These are phyloP conservation scores for Drosophila parabipectinata DNA, from an alignment of 1,140 invertebrate species.

Conservation along the genomic window DNA sequence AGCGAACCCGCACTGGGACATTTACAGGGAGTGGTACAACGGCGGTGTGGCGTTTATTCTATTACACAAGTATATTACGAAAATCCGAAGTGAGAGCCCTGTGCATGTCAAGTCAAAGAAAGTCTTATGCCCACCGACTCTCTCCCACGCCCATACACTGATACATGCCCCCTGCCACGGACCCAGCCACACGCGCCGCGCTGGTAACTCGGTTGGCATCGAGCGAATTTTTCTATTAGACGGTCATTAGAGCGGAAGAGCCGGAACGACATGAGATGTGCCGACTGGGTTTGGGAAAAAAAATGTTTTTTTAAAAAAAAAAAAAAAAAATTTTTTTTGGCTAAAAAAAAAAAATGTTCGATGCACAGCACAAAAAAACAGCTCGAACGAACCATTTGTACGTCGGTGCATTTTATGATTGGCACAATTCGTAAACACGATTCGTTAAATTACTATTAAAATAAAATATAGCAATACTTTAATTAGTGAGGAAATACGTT, in stretches of 20 bases:
- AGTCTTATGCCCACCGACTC: constrained; percentile 18
- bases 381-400: background rate
- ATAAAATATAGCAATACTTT: background rate
- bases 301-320: too few species aligned
- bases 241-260: constrained; percentile 75
- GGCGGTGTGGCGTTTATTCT: constrained; percentile 77
- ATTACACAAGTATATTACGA: constrained; percentile 82
- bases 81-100: constrained; percentile 67
- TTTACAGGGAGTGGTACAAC: constrained; percentile 60
- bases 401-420: background rate
- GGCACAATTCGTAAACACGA: background rate
- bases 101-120: constrained; percentile 71
- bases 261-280: constrained; percentile 18
- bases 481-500: too few species aligned
- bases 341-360: background rate
- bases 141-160: background rate
- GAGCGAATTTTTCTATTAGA: constrained; percentile 78
- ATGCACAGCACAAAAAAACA: background rate
- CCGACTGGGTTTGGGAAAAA: constrained; percentile 5
- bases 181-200: background rate
- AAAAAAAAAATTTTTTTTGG: too few species aligned
- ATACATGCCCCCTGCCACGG: background rate
- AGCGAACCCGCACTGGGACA: constrained; percentile 33
- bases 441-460: background rate
- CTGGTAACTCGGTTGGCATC: constrained; percentile 15